Evolutionary conservation across 2,797 vertebrate species (phyloP), one percentile per base, ranked within the genome.

Genomic region (Cryptoprocta ferox): DNA sequence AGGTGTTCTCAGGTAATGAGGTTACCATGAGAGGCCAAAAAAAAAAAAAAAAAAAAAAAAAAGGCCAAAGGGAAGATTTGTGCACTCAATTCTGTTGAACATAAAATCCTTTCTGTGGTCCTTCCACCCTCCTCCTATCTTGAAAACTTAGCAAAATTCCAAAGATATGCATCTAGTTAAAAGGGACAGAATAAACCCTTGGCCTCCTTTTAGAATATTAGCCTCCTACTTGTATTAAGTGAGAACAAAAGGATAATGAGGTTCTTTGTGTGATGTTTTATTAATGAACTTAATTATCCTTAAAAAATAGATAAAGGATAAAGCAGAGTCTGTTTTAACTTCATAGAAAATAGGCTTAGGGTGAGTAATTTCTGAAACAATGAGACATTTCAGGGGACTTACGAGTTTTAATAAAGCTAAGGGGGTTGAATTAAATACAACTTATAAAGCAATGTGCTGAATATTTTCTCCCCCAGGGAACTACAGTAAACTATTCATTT

Each of bases 221-320:
- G 63, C 84, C 91, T 89, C 89, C 78, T 80, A 81, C 70, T 94
- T 91, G 94, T 5, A 78, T 68, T 26, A 85, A 96, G 83, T 37
- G 63, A 85, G 78, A 56, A 48, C 45, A 96, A 92, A 94, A 93
- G 81, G 71, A 95, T 73, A 97, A 97, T 96, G 90, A 59, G 50
- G 88, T 32, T 26, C 95, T 97, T 96, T 85, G 83, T 95, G 76
- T 12, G 92, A 71, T 78, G 86, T 86, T 96, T 94, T 95, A 94
- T 91, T 94, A 95, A 95, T 96, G 66, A 97, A 79, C 0, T 98
- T 84, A 97, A 98, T 98, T 70, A 97, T 85, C 82, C 88, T 92
- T 96, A 87, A 73, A 94, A 96, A 87, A 84, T 21, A 96, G 75
- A 95, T 81, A 86, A 95, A 80, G 79, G 68, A 95, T 79, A 96